Percentiles rank a stretch among this genome's conserved stretches.
phyloP scores from a whole-genome alignment of 2,797 vertebrate species.

The Halcyon badia region DNA sequence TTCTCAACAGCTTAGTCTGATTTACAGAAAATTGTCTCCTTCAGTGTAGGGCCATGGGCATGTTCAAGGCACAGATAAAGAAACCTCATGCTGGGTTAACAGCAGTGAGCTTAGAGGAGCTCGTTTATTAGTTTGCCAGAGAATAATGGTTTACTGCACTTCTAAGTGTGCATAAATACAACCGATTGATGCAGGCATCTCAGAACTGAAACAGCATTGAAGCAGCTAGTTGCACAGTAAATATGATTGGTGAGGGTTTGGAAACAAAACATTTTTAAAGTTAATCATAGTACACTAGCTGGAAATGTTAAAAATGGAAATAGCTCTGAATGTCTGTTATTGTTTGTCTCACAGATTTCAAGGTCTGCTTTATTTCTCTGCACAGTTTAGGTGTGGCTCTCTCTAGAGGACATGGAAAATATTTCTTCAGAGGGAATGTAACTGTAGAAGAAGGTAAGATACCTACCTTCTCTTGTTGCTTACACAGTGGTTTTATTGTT shows the following conservation, averaged over 20 bases:
- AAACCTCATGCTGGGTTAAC: constrained; percentile 26
- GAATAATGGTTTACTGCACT: constrained; percentile 41
- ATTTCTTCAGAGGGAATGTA: constrained; percentile 95
- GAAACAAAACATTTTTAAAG: constrained; percentile 62
- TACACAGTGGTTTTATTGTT: neutral
- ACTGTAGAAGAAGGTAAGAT: constrained; percentile 95
- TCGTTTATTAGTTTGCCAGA: constrained; percentile 6
- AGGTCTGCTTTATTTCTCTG: constrained; percentile 80
- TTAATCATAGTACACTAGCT: constrained; percentile 53
- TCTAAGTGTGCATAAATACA: constrained; percentile 31
- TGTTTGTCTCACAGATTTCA: constrained; percentile 69
- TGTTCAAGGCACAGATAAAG: constrained; percentile 38
- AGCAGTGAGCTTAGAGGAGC: neutral
- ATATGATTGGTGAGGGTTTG: constrained; percentile 53
- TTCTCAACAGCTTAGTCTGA: constrained; percentile 22
- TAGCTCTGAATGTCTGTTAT: constrained; percentile 47
- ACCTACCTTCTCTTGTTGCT: neutral
- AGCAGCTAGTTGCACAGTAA: constrained; percentile 64
- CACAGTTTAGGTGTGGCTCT: constrained; percentile 96
- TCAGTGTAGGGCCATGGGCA: neutral
- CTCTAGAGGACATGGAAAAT: constrained; percentile 96
- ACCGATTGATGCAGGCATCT: constrained; percentile 28
- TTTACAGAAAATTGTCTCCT: neutral
- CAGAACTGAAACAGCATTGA: constrained; percentile 49
- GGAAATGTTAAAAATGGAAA: constrained; percentile 66